phyloP scores from a whole-genome alignment of 1,140 invertebrate species.

The Pomacea maculata region DNA sequence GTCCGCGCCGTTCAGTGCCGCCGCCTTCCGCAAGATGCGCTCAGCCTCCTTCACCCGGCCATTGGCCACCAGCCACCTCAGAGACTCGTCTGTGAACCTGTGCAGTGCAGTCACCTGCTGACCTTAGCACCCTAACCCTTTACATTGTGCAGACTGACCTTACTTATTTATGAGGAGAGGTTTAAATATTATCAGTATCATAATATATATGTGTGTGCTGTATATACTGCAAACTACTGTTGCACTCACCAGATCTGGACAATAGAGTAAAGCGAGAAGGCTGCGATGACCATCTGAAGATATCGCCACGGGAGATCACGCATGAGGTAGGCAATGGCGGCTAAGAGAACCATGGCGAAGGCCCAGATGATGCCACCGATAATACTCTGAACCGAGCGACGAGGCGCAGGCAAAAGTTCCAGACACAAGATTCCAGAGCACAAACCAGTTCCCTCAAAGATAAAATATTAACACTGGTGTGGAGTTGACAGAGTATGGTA shows the following conservation, averaged over 20 bases:
- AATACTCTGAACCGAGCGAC: conserved; percentile 23
- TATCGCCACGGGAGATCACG: conserved; percentile 38
- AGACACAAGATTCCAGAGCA: conserved; percentile 27
- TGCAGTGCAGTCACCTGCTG: not conserved
- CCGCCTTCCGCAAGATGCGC: conserved; percentile 43
- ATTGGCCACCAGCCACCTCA: conserved; percentile 56
- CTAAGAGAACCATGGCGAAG: conserved; percentile 25
- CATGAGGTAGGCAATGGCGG: conserved; percentile 38
- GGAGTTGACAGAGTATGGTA: not conserved
- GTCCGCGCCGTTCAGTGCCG: conserved; percentile 41
- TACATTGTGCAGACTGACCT: too few species aligned
- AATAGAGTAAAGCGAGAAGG: conserved; percentile 31
- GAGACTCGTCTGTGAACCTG: conserved; percentile 54
- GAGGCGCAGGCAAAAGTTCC: conserved; percentile 39
- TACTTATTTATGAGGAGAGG: too few species aligned
- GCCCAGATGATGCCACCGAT: conserved; percentile 35
- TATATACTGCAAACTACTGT: not conserved
- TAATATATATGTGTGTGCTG: too few species aligned
- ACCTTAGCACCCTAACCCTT: too few species aligned
- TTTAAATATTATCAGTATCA: too few species aligned
- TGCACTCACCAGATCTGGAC: conserved; percentile 41
- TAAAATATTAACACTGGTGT: not conserved
- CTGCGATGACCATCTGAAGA: conserved; percentile 30
- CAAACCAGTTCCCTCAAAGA: conserved; percentile 32
- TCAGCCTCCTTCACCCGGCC: conserved; percentile 40